Conservation (phyloP, 2,888 invertebrate genomes). For the Lampropteryx suffumata region DNA sequence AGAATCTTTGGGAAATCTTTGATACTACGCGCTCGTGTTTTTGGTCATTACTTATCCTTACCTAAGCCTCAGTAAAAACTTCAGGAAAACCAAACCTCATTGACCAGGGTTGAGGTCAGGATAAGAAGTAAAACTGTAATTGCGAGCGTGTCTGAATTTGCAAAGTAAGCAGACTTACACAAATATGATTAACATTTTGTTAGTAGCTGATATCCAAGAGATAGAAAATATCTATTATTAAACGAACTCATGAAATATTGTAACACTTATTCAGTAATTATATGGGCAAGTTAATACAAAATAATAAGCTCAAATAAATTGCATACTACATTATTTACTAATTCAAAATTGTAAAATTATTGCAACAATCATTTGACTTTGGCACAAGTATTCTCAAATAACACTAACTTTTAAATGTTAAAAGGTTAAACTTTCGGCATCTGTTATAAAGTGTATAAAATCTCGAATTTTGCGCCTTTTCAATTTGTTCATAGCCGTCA, state of each 20-base stretch:
- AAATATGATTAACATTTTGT: background rate
- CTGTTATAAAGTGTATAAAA: conserved; percentile 16
- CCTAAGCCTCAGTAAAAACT: too few species aligned
- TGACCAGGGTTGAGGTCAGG: too few species aligned
- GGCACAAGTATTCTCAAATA: conserved; percentile 60
- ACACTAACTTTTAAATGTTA: conserved; percentile 20
- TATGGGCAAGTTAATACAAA: conserved; percentile 36
- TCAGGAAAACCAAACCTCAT: too few species aligned
- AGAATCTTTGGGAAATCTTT: too few species aligned
- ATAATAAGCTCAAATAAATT: conserved; percentile 35
- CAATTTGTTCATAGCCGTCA: conserved; percentile 54
- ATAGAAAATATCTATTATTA: background rate
- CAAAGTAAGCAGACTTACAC: too few species aligned
- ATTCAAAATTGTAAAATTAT: conserved; percentile 48
- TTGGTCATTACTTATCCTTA: too few species aligned
- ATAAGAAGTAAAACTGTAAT: too few species aligned
- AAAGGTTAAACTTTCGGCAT: conserved; percentile 9
- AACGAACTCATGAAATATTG: background rate
- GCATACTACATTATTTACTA: conserved; percentile 31
- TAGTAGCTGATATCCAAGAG: background rate
- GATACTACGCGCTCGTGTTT: too few species aligned
- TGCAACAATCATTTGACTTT: conserved; percentile 67
- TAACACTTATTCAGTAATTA: conserved; percentile 14
- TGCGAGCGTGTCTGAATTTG: too few species aligned
- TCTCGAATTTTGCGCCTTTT: conserved; percentile 23